These are phyloP conservation scores for Iselma pallidipennis DNA, from an alignment of 2,888 invertebrate genomes.

Conservation along the genomic window DNA sequence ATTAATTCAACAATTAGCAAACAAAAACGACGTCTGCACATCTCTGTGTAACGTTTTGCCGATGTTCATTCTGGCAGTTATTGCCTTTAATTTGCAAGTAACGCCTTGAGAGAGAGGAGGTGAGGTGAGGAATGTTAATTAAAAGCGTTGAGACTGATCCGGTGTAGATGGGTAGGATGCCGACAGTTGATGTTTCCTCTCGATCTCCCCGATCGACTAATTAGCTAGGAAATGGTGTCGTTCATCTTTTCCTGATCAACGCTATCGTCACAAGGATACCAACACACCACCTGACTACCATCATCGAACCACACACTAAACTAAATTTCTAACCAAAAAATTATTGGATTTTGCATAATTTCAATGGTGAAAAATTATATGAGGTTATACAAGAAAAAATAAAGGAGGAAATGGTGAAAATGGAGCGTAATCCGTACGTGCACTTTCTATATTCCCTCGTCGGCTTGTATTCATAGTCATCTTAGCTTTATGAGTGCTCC, in stretches of 20 bases:
- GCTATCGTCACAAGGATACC: slow-evolving; percentile 5
- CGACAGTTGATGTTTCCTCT: slow-evolving; percentile 43
- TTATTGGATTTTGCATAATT: too few relatives aligned
- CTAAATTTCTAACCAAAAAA: too few relatives aligned
- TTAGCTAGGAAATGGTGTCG: slow-evolving; percentile 21
- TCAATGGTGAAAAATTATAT: too few relatives aligned
- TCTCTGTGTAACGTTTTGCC: slow-evolving; percentile 49
- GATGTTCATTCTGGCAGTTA: slow-evolving; percentile 54
- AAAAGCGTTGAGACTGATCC: slow-evolving; percentile 49
- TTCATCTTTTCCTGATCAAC: slow-evolving; percentile 22
- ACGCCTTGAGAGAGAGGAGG: slow-evolving; percentile 51
- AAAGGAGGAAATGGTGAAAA: background rate
- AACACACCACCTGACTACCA: too few relatives aligned
- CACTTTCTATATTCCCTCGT: background rate
- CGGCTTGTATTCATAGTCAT: background rate
- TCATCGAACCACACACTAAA: too few relatives aligned
- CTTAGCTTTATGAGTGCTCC: slow-evolving; percentile 1
- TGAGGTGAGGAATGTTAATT: slow-evolving; percentile 58
- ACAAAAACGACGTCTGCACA: slow-evolving; percentile 53
- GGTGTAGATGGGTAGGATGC: slow-evolving; percentile 23
- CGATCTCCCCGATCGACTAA: slow-evolving; percentile 33
- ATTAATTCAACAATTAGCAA: slow-evolving; percentile 57
- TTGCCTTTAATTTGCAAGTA: slow-evolving; percentile 57
- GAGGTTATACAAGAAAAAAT: too few relatives aligned
- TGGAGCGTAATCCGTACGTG: background rate